A percentile compares a stretch with the other conserved stretches of the same genome.
phyloP scores from a whole-genome alignment of 1,140 invertebrate genomes.

The Ips nitidus region DNA sequence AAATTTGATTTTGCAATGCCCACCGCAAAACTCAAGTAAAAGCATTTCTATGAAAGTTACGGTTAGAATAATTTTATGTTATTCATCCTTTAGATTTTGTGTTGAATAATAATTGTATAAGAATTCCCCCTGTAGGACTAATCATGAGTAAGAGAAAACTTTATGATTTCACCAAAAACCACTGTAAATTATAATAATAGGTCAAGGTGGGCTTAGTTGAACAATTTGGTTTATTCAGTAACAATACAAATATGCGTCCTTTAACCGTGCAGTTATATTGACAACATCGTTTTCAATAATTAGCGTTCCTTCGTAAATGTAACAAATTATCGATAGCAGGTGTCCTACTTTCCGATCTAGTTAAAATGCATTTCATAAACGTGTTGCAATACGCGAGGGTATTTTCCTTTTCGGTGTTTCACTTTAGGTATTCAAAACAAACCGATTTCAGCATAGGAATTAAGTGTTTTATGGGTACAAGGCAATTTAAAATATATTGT shows the following conservation, averaged over 20 bases:
- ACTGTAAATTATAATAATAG: no score
- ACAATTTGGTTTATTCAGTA: background rate
- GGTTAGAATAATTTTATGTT: background rate
- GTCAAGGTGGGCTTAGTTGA: no score
- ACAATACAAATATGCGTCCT: background rate
- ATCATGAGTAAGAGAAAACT: background rate
- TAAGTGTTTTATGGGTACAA: background rate
- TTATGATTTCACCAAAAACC: background rate
- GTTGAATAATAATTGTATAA: background rate
- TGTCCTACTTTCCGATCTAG: slow-evolving; percentile 4
- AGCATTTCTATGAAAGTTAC: background rate
- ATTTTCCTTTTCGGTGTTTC: slow-evolving; percentile 12
- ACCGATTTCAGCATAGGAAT: no score
- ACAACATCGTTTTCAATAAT: background rate
- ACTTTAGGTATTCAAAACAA: background rate
- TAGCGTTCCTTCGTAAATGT: slow-evolving; percentile 1
- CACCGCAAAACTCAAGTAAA: background rate
- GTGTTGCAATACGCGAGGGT: slow-evolving; percentile 5
- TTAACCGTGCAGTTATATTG: slow-evolving; percentile 9
- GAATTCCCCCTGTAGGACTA: background rate
- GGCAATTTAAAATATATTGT: no score
- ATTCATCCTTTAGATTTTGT: background rate
- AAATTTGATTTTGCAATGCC: background rate
- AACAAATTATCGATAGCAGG: slow-evolving; percentile 3
- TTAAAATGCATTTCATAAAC: slow-evolving; percentile 14